Conservation (phyloP, 30 jellyfish, hydroid and myxozoan species). For the Aurelia sp. region DNA sequence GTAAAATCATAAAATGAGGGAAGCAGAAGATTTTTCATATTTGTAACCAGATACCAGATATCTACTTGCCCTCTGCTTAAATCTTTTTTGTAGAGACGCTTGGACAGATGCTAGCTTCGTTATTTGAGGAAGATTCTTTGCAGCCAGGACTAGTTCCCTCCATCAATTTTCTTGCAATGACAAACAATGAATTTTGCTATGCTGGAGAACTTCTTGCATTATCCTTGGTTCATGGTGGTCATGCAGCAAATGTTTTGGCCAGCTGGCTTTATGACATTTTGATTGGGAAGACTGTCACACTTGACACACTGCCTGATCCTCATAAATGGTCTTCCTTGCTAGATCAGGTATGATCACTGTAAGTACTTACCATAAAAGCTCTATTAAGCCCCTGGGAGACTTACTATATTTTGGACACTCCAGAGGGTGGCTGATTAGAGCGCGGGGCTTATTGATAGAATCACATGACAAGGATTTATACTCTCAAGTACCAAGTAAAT, state of each 20-base stretch:
- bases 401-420: too few species aligned
- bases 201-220: not conserved
- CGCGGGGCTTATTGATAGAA: too few species aligned
- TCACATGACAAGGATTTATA: too few species aligned
- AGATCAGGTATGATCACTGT: not conserved
- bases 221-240: not conserved
- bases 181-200: not conserved
- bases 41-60: too few species aligned
- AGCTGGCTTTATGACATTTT: not conserved
- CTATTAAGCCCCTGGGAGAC: too few species aligned
- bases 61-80: too few species aligned
- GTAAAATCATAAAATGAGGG: too few species aligned
- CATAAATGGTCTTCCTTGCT: not conserved
- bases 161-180: not conserved
- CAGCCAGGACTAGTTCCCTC: not conserved
- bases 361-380: too few species aligned
- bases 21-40: too few species aligned
- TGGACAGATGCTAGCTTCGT: not conserved
- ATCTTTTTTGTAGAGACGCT: not conserved
- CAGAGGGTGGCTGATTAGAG: too few species aligned
- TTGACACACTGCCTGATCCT: not conserved
- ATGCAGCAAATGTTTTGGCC: constrained; percentile 3
- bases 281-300: not conserved
- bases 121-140: not conserved
- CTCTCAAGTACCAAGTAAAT: too few species aligned